Base-by-base conservation (phyloP, 2,888 invertebrate genomes). In the Drosophila melanosoma region DNA sequence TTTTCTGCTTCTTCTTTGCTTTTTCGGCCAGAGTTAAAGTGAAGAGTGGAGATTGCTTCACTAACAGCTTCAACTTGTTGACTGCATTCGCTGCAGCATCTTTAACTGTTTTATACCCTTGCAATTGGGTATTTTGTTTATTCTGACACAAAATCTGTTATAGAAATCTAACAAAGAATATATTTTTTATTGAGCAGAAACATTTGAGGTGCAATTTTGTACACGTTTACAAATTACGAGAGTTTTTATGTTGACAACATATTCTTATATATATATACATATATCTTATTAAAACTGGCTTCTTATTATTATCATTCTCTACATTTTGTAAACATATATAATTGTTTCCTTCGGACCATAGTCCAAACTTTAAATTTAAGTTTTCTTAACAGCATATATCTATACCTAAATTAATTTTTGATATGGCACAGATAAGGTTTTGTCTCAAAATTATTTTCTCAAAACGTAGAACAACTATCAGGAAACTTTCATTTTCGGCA, bases 11-110 rank as follows among this genome's bases (percentile, higher is more conserved):
- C n/a, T 66, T 42, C 40, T 45, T 58, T 33, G 12, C 7, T 8
- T 48, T 56, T 35, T 33, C 23, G 36, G 59, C n/a, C 29, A 36
- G 59, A 33, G 29, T n/a, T 26, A 26, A 15, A 11, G 10, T 40
- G 38, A 52, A 33, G 32, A 15, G 23, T 1, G 23, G 10, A 36
- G 61, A 68, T 79, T 76, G 65, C 69, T 65, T 72, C 72, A 75
- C 68, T 49, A 38, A 26, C 48, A 42, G 53, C 57, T 64, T 69
- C 52, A 61, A 45, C 48, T 69, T 70, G 54, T 29, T 32, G 10
- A 15, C 60, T 66, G 57, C 66, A 73, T 56, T 40, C 49, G 40
- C 35, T 32, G 32, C 57, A 57, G 62, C 76, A 62, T 51, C 68
- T 61, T 40, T 60, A 52, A 69, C 60, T 53, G 63, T 58, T 66